Percentiles rank a stretch among this genome's conserved stretches.
These are phyloP conservation scores for Drosophila oshimai DNA, from an alignment of 1,140 invertebrate genomes.

Conservation along the genomic window DNA sequence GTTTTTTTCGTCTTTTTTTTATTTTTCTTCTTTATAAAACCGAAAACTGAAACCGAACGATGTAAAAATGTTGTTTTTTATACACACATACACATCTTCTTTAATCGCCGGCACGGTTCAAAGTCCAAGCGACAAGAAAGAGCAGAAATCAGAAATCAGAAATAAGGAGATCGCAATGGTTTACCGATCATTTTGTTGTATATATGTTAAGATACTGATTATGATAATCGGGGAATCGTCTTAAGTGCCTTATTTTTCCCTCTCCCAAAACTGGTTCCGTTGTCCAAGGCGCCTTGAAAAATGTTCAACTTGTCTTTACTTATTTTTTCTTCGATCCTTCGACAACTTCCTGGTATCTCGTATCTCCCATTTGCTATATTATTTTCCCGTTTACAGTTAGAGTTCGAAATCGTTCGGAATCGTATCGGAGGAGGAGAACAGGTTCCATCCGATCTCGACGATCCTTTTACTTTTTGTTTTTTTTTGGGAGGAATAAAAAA, in stretches of 20 bases:
- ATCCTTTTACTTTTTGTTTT: conserved; percentile 25
- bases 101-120: conserved; percentile 20
- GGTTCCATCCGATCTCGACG: not conserved
- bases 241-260: conserved; percentile 24
- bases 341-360: conserved; percentile 3
- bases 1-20: not conserved
- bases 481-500: conserved; percentile 5
- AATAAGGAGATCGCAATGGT: conserved; percentile 10
- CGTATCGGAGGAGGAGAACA: not conserved
- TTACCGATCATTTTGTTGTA: conserved; percentile 2
- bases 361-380: not conserved
- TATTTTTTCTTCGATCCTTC: not conserved
- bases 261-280: conserved; percentile 22
- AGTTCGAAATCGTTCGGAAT: not conserved
- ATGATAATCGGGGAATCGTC: conserved; percentile 1
- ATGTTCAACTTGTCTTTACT: not conserved
- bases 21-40: not conserved
- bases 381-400: conserved; percentile 19
- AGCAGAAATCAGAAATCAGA: conserved; percentile 11
- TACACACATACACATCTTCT: conserved; percentile 2
- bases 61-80: conserved; percentile 22
- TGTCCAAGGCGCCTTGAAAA: conserved; percentile 5
- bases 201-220: conserved; percentile 9
- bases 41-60: conserved; percentile 4
- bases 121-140: conserved; percentile 23